Percentiles rank a stretch among this genome's conserved stretches.
These are phyloP conservation scores for Polydesmus complanatus DNA, from an alignment of 2,888 invertebrate species.

Conservation along the genomic window DNA sequence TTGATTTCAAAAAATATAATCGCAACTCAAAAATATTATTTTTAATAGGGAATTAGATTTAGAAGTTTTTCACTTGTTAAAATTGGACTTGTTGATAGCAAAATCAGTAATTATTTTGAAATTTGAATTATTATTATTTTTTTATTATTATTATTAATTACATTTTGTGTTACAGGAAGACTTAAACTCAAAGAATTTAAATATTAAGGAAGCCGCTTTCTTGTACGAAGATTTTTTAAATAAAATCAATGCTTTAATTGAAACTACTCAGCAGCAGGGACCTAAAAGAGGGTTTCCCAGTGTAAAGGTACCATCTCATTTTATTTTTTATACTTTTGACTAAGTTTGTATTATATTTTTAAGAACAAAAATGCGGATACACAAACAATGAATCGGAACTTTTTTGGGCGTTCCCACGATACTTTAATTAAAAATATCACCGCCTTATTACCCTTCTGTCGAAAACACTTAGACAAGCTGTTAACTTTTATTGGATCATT, in stretches of 20 bases:
- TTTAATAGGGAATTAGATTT: neutral
- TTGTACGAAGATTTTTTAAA: neutral
- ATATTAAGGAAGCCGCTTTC: neutral
- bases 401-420: neutral
- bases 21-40: neutral
- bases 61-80: neutral
- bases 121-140: neutral
- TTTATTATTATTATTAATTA: neutral
- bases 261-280: neutral
- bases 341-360: neutral
- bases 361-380: neutral
- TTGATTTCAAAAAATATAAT: neutral
- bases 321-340: neutral
- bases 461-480: neutral
- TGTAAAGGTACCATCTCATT: neutral
- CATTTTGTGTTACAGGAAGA: neutral
- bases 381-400: neutral
- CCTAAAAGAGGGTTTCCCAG: neutral
- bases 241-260: neutral
- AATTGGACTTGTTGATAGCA: neutral
- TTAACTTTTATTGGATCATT: neutral
- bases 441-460: neutral
- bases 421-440: neutral
- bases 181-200: neutral
- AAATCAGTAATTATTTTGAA: neutral